phyloP scores from a whole-genome alignment of 2,888 invertebrate species.

The Vandiemenella viatica region DNA sequence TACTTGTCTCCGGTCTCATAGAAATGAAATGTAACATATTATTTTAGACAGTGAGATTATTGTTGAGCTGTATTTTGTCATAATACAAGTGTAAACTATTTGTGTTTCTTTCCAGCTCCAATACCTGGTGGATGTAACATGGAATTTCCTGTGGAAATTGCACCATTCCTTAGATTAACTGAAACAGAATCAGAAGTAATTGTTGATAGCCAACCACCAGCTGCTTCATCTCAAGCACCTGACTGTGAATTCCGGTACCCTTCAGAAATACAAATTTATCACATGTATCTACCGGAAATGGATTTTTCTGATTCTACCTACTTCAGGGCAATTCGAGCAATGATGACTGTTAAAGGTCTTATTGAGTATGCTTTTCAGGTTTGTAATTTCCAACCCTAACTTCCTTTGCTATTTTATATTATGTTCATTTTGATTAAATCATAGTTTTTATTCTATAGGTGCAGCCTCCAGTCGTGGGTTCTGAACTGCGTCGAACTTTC shows the following conservation, averaged over 20 bases:
- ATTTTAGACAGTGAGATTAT: too few species aligned
- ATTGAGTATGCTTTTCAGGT: constrained; percentile 36
- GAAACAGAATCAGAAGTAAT: constrained; percentile 30
- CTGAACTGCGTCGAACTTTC: constrained; percentile 33
- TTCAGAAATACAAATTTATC: constrained; percentile 40
- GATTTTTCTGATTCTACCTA: constrained; percentile 39
- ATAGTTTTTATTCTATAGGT: constrained; percentile 21
- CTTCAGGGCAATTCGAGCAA: constrained; percentile 41
- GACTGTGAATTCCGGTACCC: constrained; percentile 25
- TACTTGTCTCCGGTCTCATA: too few species aligned
- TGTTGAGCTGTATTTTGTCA: too few species aligned
- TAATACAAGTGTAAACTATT: too few species aligned
- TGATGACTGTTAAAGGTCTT: constrained; percentile 44
- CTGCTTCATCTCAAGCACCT: constrained; percentile 30
- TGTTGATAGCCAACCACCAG: constrained; percentile 33
- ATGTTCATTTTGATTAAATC: neutral
- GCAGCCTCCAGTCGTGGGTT: constrained; percentile 19
- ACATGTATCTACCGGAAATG: constrained; percentile 42
- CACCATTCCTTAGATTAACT: constrained; percentile 41
- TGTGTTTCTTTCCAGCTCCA: constrained; percentile 41
- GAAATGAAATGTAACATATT: too few species aligned
- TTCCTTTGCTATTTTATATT: constrained; percentile 2
- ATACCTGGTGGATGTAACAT: constrained; percentile 66
- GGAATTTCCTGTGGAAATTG: constrained; percentile 42
- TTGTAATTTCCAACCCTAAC: constrained; percentile 20